These are phyloP conservation scores for Zoanthus solanderi DNA, from an alignment of 92 coral and sea anemone genomes.

Conservation along the genomic window DNA sequence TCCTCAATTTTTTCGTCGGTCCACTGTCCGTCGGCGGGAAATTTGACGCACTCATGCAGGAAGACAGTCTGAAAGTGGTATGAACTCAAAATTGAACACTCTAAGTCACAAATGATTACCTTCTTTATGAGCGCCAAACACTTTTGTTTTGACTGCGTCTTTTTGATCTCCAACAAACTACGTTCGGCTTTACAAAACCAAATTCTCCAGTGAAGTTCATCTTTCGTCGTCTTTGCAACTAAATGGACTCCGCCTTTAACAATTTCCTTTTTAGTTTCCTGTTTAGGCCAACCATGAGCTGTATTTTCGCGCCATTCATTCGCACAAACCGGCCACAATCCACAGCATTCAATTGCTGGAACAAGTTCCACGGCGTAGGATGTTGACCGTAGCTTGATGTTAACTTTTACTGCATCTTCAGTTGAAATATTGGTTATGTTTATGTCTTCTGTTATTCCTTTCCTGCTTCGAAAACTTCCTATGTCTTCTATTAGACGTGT, in stretches of 20 bases:
- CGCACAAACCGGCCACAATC: slow-evolving; percentile 69
- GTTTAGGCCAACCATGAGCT: slow-evolving; percentile 8
- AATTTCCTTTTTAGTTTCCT: slow-evolving; percentile 31
- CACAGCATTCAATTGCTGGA: slow-evolving; percentile 62
- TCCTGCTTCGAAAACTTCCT: slow-evolving; percentile 25
- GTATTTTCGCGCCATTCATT: slow-evolving; percentile 36
- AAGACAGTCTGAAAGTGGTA: slow-evolving; percentile 67
- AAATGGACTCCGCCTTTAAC: slow-evolving; percentile 62
- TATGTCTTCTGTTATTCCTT: slow-evolving; percentile 32
- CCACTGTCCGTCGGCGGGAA: slow-evolving; percentile 66
- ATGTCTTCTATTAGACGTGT: slow-evolving; percentile 48
- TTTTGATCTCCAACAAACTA: slow-evolving; percentile 54
- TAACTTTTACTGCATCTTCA: slow-evolving; percentile 46
- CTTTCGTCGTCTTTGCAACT: slow-evolving; percentile 65
- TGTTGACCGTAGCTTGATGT: slow-evolving; percentile 52
- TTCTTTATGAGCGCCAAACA: slow-evolving; percentile 62
- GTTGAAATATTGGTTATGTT: slow-evolving; percentile 56
- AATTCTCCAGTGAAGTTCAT: slow-evolving; percentile 72
- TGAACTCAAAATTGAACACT: slow-evolving; percentile 56
- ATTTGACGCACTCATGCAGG: slow-evolving; percentile 69
- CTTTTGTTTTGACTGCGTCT: slow-evolving; percentile 42
- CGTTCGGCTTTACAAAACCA: slow-evolving; percentile 74
- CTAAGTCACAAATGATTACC: slow-evolving; percentile 56
- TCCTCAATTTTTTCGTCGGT: slow-evolving; percentile 45
- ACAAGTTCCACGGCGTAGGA: slow-evolving; percentile 64